A percentile compares a stretch with the other conserved stretches of the same genome.
Evolutionary conservation across 2,888 invertebrate genomes (phyloP).

Genomic region (Caenorhabditis becei): DNA sequence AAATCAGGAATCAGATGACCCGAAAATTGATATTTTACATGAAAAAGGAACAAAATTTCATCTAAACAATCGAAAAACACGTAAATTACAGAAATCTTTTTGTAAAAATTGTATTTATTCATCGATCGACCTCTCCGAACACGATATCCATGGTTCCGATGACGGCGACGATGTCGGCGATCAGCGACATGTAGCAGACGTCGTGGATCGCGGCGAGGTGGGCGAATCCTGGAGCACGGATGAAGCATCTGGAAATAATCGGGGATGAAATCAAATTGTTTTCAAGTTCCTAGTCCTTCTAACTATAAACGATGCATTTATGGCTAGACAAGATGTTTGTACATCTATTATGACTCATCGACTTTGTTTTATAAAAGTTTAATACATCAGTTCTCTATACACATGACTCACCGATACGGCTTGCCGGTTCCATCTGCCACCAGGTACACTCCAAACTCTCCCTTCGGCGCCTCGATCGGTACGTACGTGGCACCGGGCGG

Average conservation of each 20-base stretch:
- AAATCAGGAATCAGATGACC: neutral
- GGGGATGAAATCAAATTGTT: too few relatives aligned
- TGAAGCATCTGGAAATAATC: conserved; percentile 82
- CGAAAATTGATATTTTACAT: neutral
- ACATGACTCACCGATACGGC: conserved; percentile 87
- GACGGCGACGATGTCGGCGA: conserved; percentile 97
- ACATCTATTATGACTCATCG: conserved; percentile 1
- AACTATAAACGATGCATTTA: neutral
- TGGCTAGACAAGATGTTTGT: neutral
- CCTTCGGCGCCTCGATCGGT: conserved; percentile 94
- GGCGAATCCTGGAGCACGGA: conserved; percentile 84
- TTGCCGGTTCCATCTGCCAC: conserved; percentile 95
- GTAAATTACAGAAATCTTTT: neutral
- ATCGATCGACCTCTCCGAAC: conserved; percentile 84
- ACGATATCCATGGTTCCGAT: conserved; percentile 87
- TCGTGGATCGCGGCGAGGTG: conserved; percentile 89
- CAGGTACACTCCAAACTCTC: conserved; percentile 96
- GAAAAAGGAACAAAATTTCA: neutral
- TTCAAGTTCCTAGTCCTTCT: too few relatives aligned
- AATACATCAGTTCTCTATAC: neutral
- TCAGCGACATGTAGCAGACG: conserved; percentile 90
- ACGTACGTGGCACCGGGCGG: conserved; percentile 98
- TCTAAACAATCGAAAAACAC: neutral
- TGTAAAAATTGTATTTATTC: conserved; percentile 1
- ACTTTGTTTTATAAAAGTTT: conserved; percentile 30